These are phyloP conservation scores for Falcaria lacertinaria DNA, from an alignment of 2,888 invertebrate genomes.

Conservation along the genomic window DNA sequence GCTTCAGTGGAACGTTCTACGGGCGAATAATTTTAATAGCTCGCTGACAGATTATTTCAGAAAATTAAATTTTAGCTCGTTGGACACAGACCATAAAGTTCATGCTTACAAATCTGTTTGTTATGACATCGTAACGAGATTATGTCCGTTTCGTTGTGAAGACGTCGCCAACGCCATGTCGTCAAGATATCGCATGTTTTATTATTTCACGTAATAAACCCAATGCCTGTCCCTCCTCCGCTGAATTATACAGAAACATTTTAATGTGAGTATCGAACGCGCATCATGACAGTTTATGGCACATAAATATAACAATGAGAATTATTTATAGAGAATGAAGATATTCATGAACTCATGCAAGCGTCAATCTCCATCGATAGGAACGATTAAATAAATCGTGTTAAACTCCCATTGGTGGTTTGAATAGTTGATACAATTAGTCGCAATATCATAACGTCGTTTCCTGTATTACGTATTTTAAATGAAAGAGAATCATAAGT, in stretches of 20 bases:
- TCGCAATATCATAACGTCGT: no score
- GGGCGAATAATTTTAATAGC: constrained; percentile 75
- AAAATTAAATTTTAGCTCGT: constrained; percentile 79
- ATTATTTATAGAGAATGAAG: constrained; percentile 48
- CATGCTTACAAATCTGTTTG: constrained; percentile 79
- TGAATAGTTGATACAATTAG: constrained; percentile 17
- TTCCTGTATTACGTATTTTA: no score
- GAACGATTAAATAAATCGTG: constrained; percentile 26
- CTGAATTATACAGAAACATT: constrained; percentile 61
- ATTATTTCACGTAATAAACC: constrained; percentile 70
- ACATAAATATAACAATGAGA: constrained; percentile 57
- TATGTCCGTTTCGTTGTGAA: constrained; percentile 74
- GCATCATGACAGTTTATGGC: constrained; percentile 52
- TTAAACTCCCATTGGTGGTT: constrained; percentile 23
- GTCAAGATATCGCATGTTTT: constrained; percentile 68
- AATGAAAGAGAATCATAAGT: no score
- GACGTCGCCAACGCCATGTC: constrained; percentile 68
- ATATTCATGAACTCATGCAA: constrained; percentile 52
- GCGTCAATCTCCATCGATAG: constrained; percentile 39
- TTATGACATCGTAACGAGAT: constrained; percentile 79
- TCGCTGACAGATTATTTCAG: constrained; percentile 76
- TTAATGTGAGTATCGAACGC: constrained; percentile 54
- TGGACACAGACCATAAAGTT: constrained; percentile 78
- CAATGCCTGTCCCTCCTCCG: constrained; percentile 34
- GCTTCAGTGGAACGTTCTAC: constrained; percentile 46